Evolutionary conservation across 2,888 invertebrate species (phyloP).

Genomic region (Dryomyza anilis): DNA sequence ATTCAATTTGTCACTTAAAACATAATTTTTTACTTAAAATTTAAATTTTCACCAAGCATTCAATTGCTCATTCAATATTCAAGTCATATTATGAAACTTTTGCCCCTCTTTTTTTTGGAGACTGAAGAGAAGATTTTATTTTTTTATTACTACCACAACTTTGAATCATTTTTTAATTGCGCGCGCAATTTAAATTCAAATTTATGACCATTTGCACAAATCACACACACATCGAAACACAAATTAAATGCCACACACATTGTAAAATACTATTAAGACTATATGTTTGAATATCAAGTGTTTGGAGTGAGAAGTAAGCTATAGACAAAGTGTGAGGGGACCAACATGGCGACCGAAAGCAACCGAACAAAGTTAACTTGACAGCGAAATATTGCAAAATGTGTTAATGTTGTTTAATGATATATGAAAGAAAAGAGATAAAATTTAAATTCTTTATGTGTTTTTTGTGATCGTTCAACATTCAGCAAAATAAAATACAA

Average conservation of each 20-base stretch:
- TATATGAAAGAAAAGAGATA: slow-evolving; percentile 29
- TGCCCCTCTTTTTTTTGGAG: neutral
- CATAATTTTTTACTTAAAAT: too few species aligned
- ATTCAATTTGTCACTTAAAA: too few species aligned
- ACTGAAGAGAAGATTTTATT: neutral
- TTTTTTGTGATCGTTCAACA: neutral
- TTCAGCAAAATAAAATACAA: neutral
- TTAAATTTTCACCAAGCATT: too few species aligned
- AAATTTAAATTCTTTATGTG: neutral
- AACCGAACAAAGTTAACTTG: too few species aligned
- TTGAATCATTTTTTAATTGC: slow-evolving; percentile 43
- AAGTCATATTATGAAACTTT: neutral
- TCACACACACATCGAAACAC: slow-evolving; percentile 2
- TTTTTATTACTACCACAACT: too few species aligned
- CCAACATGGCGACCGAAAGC: slow-evolving; percentile 10
- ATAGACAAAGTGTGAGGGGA: slow-evolving; percentile 26
- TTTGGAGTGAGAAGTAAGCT: neutral
- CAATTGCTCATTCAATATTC: too few species aligned
- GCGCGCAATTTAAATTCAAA: slow-evolving; percentile 48
- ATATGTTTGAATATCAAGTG: too few species aligned
- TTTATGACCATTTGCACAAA: slow-evolving; percentile 34
- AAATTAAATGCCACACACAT: slow-evolving; percentile 6
- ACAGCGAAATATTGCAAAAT: slow-evolving; percentile 46
- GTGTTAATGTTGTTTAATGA: slow-evolving; percentile 51
- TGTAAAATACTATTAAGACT: too few species aligned